These are phyloP conservation scores for Oxyura jamaicensis DNA, from an alignment of 2,113 vertebrate genomes.

Conservation along the genomic window DNA sequence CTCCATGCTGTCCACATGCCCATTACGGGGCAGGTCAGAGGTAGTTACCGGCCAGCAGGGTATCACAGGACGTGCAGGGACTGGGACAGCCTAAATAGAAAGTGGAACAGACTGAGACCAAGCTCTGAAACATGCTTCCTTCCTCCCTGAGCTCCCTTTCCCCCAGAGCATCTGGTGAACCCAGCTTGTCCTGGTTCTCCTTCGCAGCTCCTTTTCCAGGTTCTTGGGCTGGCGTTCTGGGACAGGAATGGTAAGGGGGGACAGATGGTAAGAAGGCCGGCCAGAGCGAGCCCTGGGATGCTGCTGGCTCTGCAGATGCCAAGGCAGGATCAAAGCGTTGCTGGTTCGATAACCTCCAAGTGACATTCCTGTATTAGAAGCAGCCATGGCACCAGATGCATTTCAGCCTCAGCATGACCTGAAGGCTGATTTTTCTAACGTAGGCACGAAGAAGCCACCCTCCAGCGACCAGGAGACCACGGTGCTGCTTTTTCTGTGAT, in stretches of 20 bases:
- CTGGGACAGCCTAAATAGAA: background rate
- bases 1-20: background rate
- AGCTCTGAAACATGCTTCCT: background rate
- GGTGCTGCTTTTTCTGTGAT: background rate
- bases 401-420: background rate
- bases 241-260: background rate
- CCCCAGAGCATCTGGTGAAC: background rate
- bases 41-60: background rate
- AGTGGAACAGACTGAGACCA: background rate
- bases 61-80: background rate
- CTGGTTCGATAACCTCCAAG: background rate
- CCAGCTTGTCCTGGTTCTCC: background rate
- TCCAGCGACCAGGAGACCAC: background rate
- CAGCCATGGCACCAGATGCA: background rate
- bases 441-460: background rate
- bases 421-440: background rate
- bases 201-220: background rate
- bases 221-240: background rate
- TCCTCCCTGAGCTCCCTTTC: background rate
- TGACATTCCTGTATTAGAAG: background rate
- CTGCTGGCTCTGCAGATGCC: background rate
- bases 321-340: constrained; percentile 4
- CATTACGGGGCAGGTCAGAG: background rate
- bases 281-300: accelerated
- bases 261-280: background rate